These are phyloP conservation scores for Agapostemon virescens DNA, from an alignment of 2,888 invertebrate species.

Conservation along the genomic window DNA sequence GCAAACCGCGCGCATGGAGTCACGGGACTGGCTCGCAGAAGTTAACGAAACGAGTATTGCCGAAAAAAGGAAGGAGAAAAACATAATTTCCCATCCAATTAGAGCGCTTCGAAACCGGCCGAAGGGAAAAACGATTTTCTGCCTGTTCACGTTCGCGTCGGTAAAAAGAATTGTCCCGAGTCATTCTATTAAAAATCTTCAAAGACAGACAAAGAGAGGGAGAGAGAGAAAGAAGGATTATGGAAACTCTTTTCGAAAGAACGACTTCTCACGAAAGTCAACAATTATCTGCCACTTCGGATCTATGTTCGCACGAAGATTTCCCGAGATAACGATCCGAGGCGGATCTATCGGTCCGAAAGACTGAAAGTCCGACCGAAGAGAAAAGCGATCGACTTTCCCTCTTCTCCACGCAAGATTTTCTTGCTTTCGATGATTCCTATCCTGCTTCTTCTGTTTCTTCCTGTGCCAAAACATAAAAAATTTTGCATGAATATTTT, in stretches of 20 bases:
- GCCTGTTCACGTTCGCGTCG: not conserved
- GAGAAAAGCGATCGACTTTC: slow-evolving; percentile 22
- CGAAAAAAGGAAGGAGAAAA: not conserved
- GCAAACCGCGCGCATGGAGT: slow-evolving; percentile 61
- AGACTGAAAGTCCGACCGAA: slow-evolving; percentile 1
- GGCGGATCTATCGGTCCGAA: slow-evolving; percentile 25
- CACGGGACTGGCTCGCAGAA: slow-evolving; percentile 44
- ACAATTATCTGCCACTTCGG: slow-evolving; percentile 59
- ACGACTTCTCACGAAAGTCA: slow-evolving; percentile 63
- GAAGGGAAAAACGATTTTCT: slow-evolving; percentile 1
- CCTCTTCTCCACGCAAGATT: slow-evolving; percentile 1
- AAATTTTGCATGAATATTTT: no score
- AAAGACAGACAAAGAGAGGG: no score
- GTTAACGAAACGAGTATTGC: slow-evolving; percentile 5
- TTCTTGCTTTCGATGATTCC: no score
- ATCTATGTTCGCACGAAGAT: slow-evolving; percentile 72
- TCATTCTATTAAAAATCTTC: slow-evolving; percentile 25
- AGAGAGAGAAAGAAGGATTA: not conserved
- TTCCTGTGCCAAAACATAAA: no score
- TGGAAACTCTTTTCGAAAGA: slow-evolving; percentile 57
- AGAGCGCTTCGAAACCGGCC: not conserved
- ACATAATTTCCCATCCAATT: slow-evolving; percentile 12
- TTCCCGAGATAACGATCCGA: slow-evolving; percentile 66
- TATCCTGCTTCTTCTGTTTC: no score
- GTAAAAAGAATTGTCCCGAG: slow-evolving; percentile 43